A percentile compares a stretch with the other conserved stretches of the same genome.
These are phyloP conservation scores for Pocillopora verrucosa DNA, from an alignment of 64 coral and sea anemone genomes.

Conservation along the genomic window DNA sequence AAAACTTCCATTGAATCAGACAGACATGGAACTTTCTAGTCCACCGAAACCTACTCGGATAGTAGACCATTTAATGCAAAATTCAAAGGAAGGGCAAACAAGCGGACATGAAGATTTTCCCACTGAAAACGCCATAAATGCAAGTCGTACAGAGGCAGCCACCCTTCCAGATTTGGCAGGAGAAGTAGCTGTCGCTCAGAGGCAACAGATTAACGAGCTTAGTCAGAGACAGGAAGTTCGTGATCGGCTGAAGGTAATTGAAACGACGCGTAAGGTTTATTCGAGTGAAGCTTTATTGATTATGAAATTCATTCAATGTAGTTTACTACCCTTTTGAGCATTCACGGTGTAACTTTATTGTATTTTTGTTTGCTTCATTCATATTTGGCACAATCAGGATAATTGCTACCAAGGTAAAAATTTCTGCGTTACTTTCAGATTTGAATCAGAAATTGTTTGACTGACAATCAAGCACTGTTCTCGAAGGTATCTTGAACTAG, in stretches of 20 bases:
- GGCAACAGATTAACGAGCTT: constrained; percentile 66
- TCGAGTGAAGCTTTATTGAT: no score
- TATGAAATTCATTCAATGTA: no score
- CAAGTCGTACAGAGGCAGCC: neutral
- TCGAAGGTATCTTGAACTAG: no score
- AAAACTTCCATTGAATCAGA: neutral
- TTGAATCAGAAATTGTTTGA: no score
- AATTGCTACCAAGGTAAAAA: constrained; percentile 12
- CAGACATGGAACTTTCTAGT: constrained; percentile 22
- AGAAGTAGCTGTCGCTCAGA: constrained; percentile 78
- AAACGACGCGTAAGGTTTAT: neutral
- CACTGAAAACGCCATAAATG: neutral
- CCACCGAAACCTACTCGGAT: constrained; percentile 69
- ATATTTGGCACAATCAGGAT: neutral
- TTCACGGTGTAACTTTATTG: neutral
- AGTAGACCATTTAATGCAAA: constrained; percentile 5
- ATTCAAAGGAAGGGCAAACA: neutral
- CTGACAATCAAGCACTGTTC: no score
- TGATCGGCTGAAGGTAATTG: constrained; percentile 50
- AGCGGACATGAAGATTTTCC: neutral
- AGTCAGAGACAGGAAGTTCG: constrained; percentile 40
- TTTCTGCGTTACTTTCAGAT: no score
- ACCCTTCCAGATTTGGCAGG: constrained; percentile 61
- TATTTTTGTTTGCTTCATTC: neutral
- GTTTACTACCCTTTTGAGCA: neutral